Base-by-base conservation (phyloP, 2,797 vertebrate species). In the Trachurus trachurus region DNA sequence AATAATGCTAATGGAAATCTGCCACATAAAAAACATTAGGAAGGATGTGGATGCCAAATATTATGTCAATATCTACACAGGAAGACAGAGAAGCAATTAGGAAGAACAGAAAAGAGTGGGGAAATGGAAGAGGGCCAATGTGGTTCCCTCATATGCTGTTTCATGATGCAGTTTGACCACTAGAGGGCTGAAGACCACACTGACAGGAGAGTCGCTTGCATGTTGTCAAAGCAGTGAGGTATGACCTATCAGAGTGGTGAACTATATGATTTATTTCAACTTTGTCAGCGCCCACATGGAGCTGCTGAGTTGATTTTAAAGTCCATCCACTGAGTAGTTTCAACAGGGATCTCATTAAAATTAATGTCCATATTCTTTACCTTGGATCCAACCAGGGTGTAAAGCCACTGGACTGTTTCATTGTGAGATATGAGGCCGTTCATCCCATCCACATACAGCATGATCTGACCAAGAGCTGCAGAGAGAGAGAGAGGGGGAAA, bases 371-470 rank as follows among this genome's bases (percentile, higher is more conserved):
- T 22, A 11, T 49, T 79, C 72, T 94, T 96, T 97, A 99, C 98
- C 97, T 99, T 99, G 71, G 98, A 98, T 65, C 98, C 98, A 4
- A 97, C 96, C 73, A 99, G 96, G 0, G 96, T 96, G 88, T 99
- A 99, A 45, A 99, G 96, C 98, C 98, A 99, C 78, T 99, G 97
- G 83, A 99, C 96, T 0, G 97, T 98, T 93, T 99, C 97, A 87
- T 95, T 98, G 91, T 99, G 97, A 91, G 95, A 96, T 87, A 99
- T 98, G 76, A 99, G 96, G 66, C 98, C 98, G 57, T 99, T 99
- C 98, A 99, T 99, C 78, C 98, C 98, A 88, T 99, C 98, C 9
- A 99, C 98, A 52, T 98, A 99, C 70, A 99, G 95, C 98, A 99
- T 98, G 84, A 99, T 99, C 92, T 99, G 98, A 72, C 98, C 98